Percentiles rank a stretch among this genome's conserved stretches.
phyloP scores from a whole-genome alignment of 2,888 invertebrate genomes.

The Caenorhabditis wallacei region DNA sequence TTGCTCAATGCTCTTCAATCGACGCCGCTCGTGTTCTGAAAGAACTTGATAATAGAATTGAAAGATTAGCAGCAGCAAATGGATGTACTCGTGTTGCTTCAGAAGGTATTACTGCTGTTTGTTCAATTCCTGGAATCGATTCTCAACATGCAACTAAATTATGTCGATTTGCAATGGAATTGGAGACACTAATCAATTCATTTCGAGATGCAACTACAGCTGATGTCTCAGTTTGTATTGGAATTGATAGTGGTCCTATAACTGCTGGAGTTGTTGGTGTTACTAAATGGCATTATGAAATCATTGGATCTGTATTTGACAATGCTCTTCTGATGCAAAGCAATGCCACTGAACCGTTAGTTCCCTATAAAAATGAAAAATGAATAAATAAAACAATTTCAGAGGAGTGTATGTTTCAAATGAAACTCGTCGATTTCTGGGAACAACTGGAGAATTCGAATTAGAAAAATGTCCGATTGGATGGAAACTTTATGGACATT shows the following conservation, averaged over 20 bases:
- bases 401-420: slow-evolving; percentile 75
- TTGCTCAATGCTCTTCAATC: slow-evolving; percentile 78
- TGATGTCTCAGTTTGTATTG: slow-evolving; percentile 77
- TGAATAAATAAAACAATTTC: slow-evolving; percentile 6
- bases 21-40: slow-evolving; percentile 78
- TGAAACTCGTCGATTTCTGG: slow-evolving; percentile 69
- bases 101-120: slow-evolving; percentile 71
- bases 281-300: slow-evolving; percentile 82
- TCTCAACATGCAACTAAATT: slow-evolving; percentile 71
- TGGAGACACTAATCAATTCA: slow-evolving; percentile 71
- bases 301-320: slow-evolving; percentile 78
- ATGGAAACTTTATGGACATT: slow-evolving; percentile 59
- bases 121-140: slow-evolving; percentile 69
- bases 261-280: slow-evolving; percentile 78
- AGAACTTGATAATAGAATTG: slow-evolving; percentile 76
- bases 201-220: slow-evolving; percentile 81
- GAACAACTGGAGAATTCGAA: slow-evolving; percentile 53
- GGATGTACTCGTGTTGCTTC: slow-evolving; percentile 70
- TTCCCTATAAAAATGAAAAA: background rate
- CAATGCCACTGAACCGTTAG: slow-evolving; percentile 69
- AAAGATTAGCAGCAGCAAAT: slow-evolving; percentile 54
- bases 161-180: slow-evolving; percentile 71
- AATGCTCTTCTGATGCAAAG: slow-evolving; percentile 77
- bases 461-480: slow-evolving; percentile 64
- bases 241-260: slow-evolving; percentile 73